Conservation (phyloP, 2,888 invertebrate genomes). For the Tholera decimalis region DNA sequence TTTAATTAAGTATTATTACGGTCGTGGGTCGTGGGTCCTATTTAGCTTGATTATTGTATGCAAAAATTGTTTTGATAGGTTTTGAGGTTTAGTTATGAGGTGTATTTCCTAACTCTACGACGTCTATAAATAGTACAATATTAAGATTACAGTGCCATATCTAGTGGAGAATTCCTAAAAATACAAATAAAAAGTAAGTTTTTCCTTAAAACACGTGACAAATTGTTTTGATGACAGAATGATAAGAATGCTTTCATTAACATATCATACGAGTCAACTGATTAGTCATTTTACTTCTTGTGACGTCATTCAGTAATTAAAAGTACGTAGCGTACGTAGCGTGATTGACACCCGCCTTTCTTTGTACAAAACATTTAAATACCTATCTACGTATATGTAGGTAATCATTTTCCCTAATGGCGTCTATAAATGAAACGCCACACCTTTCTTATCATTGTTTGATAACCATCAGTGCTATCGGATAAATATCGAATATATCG, state of each 20-base stretch:
- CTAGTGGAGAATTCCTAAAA: constrained; percentile 14
- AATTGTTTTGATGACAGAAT: constrained; percentile 23
- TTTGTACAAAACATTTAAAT: constrained; percentile 11
- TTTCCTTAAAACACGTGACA: constrained; percentile 18
- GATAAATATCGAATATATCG: constrained; percentile 32
- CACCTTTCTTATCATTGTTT: constrained; percentile 48
- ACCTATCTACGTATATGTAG: constrained; percentile 16
- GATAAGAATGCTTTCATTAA: constrained; percentile 31
- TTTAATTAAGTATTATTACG: too few species aligned
- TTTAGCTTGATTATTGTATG: too few species aligned
- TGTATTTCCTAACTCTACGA: too few species aligned
- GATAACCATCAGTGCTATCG: constrained; percentile 53
- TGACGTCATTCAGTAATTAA: constrained; percentile 43
- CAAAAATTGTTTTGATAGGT: too few species aligned
- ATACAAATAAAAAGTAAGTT: constrained; percentile 26
- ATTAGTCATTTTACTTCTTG: constrained; percentile 33
- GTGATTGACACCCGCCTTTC: constrained; percentile 18
- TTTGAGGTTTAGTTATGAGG: too few species aligned
- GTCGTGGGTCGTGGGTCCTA: too few species aligned
- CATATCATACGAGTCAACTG: constrained; percentile 19
- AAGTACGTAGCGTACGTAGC: constrained; percentile 26
- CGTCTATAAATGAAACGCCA: constrained; percentile 30
- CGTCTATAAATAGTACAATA: constrained; percentile 24
- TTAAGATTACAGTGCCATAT: constrained; percentile 28
- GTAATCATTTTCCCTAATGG: constrained; percentile 40